phyloP scores from a whole-genome alignment of 1,140 invertebrate species.

The Akabosia matsudoensis region DNA sequence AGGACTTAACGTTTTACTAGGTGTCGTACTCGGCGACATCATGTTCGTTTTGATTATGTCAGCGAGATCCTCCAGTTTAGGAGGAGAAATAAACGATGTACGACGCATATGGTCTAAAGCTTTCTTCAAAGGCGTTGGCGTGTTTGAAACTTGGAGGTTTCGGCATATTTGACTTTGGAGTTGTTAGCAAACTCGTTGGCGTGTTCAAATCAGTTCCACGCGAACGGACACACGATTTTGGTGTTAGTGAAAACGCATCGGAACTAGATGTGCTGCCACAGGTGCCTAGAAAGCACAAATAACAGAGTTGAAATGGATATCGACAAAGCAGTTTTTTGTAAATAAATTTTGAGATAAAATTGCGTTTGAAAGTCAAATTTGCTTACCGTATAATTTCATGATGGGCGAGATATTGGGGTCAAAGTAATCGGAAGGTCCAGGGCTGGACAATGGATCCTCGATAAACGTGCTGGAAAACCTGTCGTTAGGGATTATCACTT shows the following conservation, averaged over 20 bases:
- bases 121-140: slow-evolving; percentile 42
- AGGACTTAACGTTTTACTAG: not conserved
- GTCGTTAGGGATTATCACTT: not conserved
- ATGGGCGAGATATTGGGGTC: slow-evolving; percentile 1
- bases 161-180: not conserved
- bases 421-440: not conserved
- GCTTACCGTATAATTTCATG: not conserved
- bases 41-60: slow-evolving; percentile 38
- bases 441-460: not conserved
- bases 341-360: slow-evolving; percentile 1
- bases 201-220: not conserved
- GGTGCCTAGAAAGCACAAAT: no score
- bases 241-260: no score
- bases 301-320: no score
- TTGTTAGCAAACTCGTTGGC: not conserved
- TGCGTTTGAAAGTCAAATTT: not conserved
- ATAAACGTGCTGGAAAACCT: not conserved
- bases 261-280: no score
- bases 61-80: slow-evolving; percentile 40
- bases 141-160: not conserved
- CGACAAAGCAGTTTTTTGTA: no score
- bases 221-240: no score
- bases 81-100: slow-evolving; percentile 29
- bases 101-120: slow-evolving; percentile 39
- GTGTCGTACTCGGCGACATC: not conserved